These are phyloP conservation scores for Megastigmus dorsalis DNA, from an alignment of 2,888 invertebrate genomes.

Conservation along the genomic window DNA sequence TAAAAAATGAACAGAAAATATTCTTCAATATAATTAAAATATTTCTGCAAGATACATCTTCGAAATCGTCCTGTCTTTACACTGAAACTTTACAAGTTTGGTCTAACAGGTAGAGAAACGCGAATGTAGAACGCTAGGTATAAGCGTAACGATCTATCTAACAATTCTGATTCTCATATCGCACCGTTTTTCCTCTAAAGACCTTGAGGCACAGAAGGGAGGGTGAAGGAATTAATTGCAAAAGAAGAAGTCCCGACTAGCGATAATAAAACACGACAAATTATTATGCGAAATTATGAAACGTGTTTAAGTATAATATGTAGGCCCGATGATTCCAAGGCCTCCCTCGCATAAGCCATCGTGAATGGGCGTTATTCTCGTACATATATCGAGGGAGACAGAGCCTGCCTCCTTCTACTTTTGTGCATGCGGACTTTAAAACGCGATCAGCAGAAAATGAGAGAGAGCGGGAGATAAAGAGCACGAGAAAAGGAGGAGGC, in stretches of 20 bases:
- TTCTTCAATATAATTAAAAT: too few relatives aligned
- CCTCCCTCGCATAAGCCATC: not conserved
- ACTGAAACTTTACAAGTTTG: too few relatives aligned
- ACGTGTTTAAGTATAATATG: too few relatives aligned
- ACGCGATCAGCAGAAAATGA: not conserved
- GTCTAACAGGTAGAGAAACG: too few relatives aligned
- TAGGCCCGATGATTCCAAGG: not conserved
- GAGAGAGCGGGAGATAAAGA: not conserved
- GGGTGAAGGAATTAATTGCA: not conserved
- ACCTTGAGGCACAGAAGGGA: not conserved
- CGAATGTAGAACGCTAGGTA: too few relatives aligned
- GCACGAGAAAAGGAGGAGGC: not conserved
- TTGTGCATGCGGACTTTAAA: not conserved
- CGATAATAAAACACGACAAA: not conserved
- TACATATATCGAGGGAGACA: not conserved
- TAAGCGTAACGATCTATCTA: too few relatives aligned
- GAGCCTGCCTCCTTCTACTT: not conserved
- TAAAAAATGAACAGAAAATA: too few relatives aligned
- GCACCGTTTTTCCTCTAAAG: not conserved
- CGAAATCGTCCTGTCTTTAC: too few relatives aligned
- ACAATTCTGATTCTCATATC: too few relatives aligned
- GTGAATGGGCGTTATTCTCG: constrained; percentile 13
- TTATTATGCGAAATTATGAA: constrained; percentile 14
- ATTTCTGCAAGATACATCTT: too few relatives aligned
- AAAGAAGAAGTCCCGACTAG: not conserved